Percentiles rank a stretch among this genome's conserved stretches.
phyloP scores from a whole-genome alignment of 2,888 invertebrate species.

The Drosophila aldrichi region DNA sequence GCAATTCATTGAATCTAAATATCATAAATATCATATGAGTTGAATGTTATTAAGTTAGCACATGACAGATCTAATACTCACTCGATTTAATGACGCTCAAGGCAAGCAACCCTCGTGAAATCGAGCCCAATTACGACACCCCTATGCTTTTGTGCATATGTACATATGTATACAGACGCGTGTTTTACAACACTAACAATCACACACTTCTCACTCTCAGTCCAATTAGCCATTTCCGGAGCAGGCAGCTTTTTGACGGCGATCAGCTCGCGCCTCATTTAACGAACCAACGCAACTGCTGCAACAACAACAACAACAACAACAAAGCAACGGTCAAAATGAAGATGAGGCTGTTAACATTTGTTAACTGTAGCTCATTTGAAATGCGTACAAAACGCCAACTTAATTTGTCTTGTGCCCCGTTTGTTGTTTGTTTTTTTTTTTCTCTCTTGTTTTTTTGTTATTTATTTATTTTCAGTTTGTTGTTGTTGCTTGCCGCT shows the following conservation, averaged over 20 bases:
- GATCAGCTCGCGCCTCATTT: slow-evolving; percentile 44
- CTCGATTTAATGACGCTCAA: slow-evolving; percentile 1
- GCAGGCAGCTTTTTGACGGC: slow-evolving; percentile 67
- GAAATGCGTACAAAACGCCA: slow-evolving; percentile 65
- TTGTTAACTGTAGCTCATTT: slow-evolving; percentile 75
- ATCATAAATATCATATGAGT: not conserved
- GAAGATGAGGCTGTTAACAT: slow-evolving; percentile 59
- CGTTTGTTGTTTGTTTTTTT: slow-evolving; percentile 40
- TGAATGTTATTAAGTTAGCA: not conserved
- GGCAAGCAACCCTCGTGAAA: slow-evolving; percentile 40
- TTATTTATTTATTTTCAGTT: slow-evolving; percentile 11
- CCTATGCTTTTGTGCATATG: slow-evolving; percentile 20
- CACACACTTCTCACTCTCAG: slow-evolving; percentile 47
- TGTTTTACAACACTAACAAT: slow-evolving; percentile 49
- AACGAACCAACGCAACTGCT: slow-evolving; percentile 37
- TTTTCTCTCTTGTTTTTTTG: slow-evolving; percentile 13
- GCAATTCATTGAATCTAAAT: not conserved
- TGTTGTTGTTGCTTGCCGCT: slow-evolving; percentile 17
- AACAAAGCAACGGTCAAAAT: slow-evolving; percentile 23
- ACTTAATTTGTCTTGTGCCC: slow-evolving; percentile 67
- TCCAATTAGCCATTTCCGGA: slow-evolving; percentile 75
- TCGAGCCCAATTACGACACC: slow-evolving; percentile 37
- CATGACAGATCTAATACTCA: slow-evolving; percentile 10
- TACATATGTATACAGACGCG: not conserved
- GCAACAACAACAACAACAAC: slow-evolving; percentile 14